phyloP scores from a whole-genome alignment of 2,888 invertebrate genomes.

The Dusona sp. region DNA sequence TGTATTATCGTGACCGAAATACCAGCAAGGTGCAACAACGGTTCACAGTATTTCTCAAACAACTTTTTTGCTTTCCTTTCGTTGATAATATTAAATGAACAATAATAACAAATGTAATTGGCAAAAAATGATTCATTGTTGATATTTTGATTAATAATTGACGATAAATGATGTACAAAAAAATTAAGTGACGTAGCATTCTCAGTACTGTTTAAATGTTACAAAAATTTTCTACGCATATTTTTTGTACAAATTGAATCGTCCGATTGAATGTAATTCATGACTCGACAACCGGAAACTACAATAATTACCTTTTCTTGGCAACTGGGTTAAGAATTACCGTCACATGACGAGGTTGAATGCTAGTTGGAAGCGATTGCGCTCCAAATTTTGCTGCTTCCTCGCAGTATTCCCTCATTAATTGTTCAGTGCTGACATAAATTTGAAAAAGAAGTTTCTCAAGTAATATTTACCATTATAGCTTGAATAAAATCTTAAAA shows the following conservation, averaged over 20 bases:
- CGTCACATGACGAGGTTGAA: slow-evolving; percentile 91
- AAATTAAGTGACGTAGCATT: background rate
- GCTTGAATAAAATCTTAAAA: background rate
- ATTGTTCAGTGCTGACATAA: slow-evolving; percentile 88
- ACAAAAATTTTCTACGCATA: no score
- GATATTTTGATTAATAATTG: background rate
- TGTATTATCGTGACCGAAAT: slow-evolving; percentile 90
- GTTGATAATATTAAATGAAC: background rate
- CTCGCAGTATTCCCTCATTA: slow-evolving; percentile 93
- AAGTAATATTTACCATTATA: background rate
- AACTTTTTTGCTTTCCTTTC: slow-evolving; percentile 86
- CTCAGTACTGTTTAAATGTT: no score
- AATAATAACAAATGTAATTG: background rate
- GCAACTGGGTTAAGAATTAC: slow-evolving; percentile 97
- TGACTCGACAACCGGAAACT: background rate
- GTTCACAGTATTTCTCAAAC: slow-evolving; percentile 97
- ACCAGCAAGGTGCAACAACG: slow-evolving; percentile 96
- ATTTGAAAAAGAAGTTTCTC: background rate
- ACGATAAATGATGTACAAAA: background rate
- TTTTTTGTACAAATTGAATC: background rate
- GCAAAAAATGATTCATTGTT: background rate
- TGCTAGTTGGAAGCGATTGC: slow-evolving; percentile 86
- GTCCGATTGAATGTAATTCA: background rate
- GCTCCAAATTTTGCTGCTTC: slow-evolving; percentile 91
- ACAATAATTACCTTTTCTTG: slow-evolving; percentile 89